Evolutionary conservation across 2,113 vertebrate species (phyloP).

Genomic region (Antennarius striatus): DNA sequence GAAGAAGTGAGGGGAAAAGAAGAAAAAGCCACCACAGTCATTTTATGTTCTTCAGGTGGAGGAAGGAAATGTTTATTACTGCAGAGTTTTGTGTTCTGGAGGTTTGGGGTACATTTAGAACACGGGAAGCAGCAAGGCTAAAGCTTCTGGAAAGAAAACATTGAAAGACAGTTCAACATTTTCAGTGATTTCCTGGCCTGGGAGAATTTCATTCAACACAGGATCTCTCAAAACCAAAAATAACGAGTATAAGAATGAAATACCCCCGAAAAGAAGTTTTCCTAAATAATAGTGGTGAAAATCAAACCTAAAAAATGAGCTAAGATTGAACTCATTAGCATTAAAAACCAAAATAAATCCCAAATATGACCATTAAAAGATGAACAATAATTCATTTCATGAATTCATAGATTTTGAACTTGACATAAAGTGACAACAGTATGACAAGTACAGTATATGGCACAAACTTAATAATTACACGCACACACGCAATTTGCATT

Average conservation of each 20-base stretch:
- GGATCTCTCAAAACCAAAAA: no score
- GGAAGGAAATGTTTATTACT: slow-evolving; percentile 53
- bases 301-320: background rate
- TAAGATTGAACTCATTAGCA: background rate
- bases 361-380: no score
- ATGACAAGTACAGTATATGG: slow-evolving; percentile 36
- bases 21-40: background rate
- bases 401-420: no score
- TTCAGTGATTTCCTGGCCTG: background rate
- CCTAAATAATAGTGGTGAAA: background rate
- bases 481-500: slow-evolving; percentile 23
- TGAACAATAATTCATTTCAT: no score
- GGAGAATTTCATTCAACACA: background rate
- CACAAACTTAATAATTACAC: slow-evolving; percentile 26
- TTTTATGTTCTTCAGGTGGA: slow-evolving; percentile 35
- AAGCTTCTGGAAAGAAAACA: slow-evolving; percentile 5
- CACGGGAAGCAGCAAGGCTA: background rate
- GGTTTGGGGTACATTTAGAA: slow-evolving; percentile 18
- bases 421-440: slow-evolving; percentile 45
- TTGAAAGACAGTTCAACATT: background rate
- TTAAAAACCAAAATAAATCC: no score
- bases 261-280: background rate
- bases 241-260: background rate
- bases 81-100: slow-evolving; percentile 17
- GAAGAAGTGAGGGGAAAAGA: background rate